These are phyloP conservation scores for Anthoscopus minutus DNA, from an alignment of 2,113 vertebrate species.

Conservation along the genomic window DNA sequence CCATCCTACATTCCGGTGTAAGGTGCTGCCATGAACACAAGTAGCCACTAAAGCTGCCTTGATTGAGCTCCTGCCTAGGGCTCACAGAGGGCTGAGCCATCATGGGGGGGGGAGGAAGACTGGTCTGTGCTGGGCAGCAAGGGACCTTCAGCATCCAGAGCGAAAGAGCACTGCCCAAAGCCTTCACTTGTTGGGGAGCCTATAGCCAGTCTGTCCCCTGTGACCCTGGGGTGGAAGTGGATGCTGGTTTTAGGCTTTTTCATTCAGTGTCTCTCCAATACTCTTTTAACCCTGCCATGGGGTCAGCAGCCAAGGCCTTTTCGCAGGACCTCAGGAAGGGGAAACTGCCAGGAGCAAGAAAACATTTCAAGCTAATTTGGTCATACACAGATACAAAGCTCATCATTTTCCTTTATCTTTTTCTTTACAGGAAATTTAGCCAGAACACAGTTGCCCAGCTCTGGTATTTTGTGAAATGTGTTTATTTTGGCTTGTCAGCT, in stretches of 20 bases:
- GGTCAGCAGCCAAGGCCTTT: background rate
- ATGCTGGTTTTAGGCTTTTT: background rate
- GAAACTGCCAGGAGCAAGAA: background rate
- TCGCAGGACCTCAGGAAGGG: background rate
- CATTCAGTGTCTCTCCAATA: background rate
- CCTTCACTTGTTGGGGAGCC: background rate
- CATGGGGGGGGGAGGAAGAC: accelerated
- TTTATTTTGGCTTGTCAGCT: constrained; percentile 96
- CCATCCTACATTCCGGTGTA: background rate
- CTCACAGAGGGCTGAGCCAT: background rate
- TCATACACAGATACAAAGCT: background rate
- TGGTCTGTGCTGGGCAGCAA: background rate
- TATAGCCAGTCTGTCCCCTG: background rate
- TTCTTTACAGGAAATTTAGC: constrained; percentile 85
- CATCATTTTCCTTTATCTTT: constrained; percentile 24
- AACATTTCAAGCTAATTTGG: background rate
- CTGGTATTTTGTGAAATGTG: constrained; percentile 99
- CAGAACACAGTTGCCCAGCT: constrained; percentile 95
- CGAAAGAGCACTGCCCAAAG: background rate
- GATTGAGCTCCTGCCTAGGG: background rate
- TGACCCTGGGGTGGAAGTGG: background rate
- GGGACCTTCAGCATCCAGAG: background rate
- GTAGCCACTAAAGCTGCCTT: background rate
- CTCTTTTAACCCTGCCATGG: background rate
- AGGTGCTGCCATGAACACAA: background rate